Evolutionary conservation across 2,888 invertebrate genomes (phyloP).

Genomic region (Lasioglossum malachurum): DNA sequence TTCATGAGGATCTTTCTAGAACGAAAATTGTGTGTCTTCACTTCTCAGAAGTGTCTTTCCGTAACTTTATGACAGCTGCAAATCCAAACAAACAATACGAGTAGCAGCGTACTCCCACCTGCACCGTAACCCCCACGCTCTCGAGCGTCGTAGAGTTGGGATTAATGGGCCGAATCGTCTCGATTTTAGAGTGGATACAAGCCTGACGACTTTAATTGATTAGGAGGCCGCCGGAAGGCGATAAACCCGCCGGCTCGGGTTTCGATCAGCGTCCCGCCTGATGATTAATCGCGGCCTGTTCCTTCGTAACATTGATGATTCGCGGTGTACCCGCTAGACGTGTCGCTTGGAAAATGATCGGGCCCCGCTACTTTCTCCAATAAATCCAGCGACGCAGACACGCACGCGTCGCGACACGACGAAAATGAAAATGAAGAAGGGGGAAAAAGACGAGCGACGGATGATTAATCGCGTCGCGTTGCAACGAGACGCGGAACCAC

Average conservation of each 20-base stretch:
- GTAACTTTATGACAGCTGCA: neutral
- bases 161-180: slow-evolving; percentile 64
- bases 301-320: slow-evolving; percentile 55
- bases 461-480: slow-evolving; percentile 2
- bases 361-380: slow-evolving; percentile 46
- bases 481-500: neutral
- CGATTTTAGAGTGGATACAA: slow-evolving; percentile 53
- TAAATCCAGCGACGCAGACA: slow-evolving; percentile 49
- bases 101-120: neutral
- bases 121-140: neutral
- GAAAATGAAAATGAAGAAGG: neutral
- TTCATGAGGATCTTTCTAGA: neutral
- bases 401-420: neutral
- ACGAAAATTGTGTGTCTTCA: neutral
- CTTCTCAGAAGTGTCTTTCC: neutral
- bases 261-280: slow-evolving; percentile 49
- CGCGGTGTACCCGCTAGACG: slow-evolving; percentile 21
- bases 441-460: neutral
- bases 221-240: slow-evolving; percentile 58
- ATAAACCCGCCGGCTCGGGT: slow-evolving; percentile 58
- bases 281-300: slow-evolving; percentile 66
- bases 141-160: slow-evolving; percentile 28
- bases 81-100: neutral
- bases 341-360: slow-evolving; percentile 26
- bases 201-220: slow-evolving; percentile 66